Evolutionary conservation across 2,797 vertebrate species (phyloP).

Genomic region (Lepidocolaptes lacrymiger): DNA sequence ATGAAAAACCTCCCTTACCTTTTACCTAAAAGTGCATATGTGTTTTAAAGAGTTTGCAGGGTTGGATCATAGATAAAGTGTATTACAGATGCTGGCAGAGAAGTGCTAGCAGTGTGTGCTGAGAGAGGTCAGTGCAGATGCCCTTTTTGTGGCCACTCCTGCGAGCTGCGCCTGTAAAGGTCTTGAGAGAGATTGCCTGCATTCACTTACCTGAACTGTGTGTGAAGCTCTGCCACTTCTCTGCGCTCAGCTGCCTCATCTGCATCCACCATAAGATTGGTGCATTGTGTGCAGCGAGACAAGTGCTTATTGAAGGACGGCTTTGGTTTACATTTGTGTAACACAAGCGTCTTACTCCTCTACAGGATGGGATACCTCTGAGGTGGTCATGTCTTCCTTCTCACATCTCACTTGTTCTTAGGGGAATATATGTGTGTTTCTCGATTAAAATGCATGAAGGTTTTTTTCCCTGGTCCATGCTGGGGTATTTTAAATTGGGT

Average conservation of each 20-base stretch:
- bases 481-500: neutral
- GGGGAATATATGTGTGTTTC: neutral
- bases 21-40: neutral
- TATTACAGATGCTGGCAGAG: neutral
- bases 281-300: neutral
- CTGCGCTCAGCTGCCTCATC: neutral
- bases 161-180: neutral
- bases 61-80: neutral
- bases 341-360: neutral
- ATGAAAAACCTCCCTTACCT: rapidly evolving
- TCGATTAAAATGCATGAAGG: neutral
- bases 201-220: neutral
- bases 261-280: neutral
- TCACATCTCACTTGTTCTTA: neutral
- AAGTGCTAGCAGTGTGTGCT: neutral
- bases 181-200: neutral
- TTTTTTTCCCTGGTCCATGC: neutral
- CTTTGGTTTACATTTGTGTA: neutral
- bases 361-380: neutral
- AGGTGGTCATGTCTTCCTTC: neutral
- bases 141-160: neutral
- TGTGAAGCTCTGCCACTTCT: neutral
- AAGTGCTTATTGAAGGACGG: neutral
- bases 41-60: neutral
- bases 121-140: neutral